phyloP scores from a whole-genome alignment of 1,140 invertebrate species.

The Euwallacea similis region DNA sequence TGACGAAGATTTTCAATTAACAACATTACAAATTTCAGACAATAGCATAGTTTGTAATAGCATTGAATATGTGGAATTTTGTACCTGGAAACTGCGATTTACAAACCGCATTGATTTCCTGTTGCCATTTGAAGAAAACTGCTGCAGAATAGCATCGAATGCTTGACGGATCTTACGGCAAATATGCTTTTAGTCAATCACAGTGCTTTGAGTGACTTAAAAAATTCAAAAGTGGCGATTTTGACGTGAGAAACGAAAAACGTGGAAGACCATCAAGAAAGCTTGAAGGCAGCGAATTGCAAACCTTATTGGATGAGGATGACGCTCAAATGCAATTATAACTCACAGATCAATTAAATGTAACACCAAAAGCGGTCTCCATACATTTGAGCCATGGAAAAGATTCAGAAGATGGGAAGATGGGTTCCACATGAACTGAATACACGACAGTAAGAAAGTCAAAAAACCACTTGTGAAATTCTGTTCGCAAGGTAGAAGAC shows the following conservation, averaged over 20 bases:
- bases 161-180: not conserved
- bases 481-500: not conserved
- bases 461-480: no score
- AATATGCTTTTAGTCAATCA: not conserved
- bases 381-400: not conserved
- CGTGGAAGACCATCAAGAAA: not conserved
- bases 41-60: not conserved
- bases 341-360: not conserved
- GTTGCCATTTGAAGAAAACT: slow-evolving; percentile 3
- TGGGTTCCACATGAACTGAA: no score
- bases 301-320: not conserved
- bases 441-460: no score
- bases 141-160: not conserved
- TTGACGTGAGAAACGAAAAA: not conserved
- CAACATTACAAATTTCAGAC: not conserved
- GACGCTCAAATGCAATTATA: not conserved
- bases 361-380: not conserved
- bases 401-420: not conserved
- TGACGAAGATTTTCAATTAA: not conserved
- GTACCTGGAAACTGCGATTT: not conserved
- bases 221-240: not conserved
- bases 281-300: not conserved
- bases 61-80: not conserved
- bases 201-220: not conserved
- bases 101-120: not conserved